Evolutionary conservation across 2,888 invertebrate species (phyloP).

Genomic region (Augochlorella aurata): DNA sequence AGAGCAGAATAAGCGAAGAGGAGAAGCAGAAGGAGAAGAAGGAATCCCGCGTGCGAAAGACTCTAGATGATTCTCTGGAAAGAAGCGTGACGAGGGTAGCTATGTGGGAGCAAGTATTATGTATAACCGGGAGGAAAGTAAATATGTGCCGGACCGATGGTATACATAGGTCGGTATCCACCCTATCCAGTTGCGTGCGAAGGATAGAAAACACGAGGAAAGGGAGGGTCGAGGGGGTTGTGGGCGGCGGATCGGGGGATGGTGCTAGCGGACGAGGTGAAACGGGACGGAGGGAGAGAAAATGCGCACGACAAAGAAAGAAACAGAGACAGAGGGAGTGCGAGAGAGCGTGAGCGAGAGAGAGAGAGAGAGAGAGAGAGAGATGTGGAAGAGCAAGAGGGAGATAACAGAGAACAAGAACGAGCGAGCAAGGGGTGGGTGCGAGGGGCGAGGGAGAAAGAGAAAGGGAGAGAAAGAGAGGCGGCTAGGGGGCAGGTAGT

Average conservation of each 20-base stretch:
- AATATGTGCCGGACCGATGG: constrained; percentile 58
- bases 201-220: constrained; percentile 76
- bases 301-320: constrained; percentile 10
- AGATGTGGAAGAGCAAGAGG: constrained; percentile 53
- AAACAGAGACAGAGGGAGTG: background rate
- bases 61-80: constrained; percentile 66
- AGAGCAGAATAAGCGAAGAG: background rate
- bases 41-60: constrained; percentile 67
- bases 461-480: constrained; percentile 63
- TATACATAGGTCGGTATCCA: constrained; percentile 57
- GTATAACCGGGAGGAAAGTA: constrained; percentile 63
- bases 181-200: constrained; percentile 75
- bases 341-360: background rate
- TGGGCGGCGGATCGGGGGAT: constrained; percentile 71
- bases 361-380: constrained; percentile 69
- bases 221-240: constrained; percentile 61
- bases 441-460: constrained; percentile 48
- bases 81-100: constrained; percentile 67
- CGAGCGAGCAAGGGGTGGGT: constrained; percentile 54
- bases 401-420: constrained; percentile 72
- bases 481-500: constrained; percentile 66
- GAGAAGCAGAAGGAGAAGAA: constrained; percentile 19
- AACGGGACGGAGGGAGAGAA: constrained; percentile 48
- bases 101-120: constrained; percentile 66
- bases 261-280: constrained; percentile 60